Evolutionary conservation across 1,140 invertebrate species (phyloP).

Genomic region (Pissodes strobi): DNA sequence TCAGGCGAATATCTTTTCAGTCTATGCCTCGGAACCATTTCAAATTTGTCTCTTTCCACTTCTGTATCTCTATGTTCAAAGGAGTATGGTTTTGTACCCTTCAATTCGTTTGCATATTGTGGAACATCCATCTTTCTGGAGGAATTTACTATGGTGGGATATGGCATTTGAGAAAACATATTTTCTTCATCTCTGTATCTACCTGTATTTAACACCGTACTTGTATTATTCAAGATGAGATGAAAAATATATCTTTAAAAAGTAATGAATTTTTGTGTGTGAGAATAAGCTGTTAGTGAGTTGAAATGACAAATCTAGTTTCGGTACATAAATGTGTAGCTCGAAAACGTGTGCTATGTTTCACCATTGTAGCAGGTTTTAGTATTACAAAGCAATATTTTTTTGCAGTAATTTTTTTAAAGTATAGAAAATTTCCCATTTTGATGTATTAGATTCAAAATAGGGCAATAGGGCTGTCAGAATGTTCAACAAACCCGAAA

Average conservation of each 20-base stretch:
- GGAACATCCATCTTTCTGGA: constrained; percentile 15
- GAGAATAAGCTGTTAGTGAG: too few relatives aligned
- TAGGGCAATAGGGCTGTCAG: too few relatives aligned
- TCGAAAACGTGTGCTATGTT: neutral
- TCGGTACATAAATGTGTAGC: neutral
- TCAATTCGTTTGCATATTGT: neutral
- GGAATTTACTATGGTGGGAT: neutral
- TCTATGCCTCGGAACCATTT: neutral
- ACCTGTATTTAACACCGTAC: neutral
- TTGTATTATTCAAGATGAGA: neutral
- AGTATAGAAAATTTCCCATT: too few relatives aligned
- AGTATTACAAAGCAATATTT: too few relatives aligned
- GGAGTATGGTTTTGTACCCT: neutral
- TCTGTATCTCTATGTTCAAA: constrained; percentile 19
- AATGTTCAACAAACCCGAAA: too few relatives aligned
- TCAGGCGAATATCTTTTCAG: constrained; percentile 16
- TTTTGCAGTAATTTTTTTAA: too few relatives aligned
- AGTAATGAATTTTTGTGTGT: neutral
- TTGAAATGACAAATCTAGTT: too few relatives aligned
- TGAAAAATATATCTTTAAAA: neutral
- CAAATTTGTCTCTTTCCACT: neutral
- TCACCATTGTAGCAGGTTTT: neutral
- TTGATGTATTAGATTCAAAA: too few relatives aligned
- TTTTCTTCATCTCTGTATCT: constrained; percentile 37
- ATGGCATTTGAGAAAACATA: constrained; percentile 21